A percentile compares a stretch with the other conserved stretches of the same genome.
Evolutionary conservation across 2,113 vertebrate species (phyloP).

Genomic region (Stegostoma tigrinum): DNA sequence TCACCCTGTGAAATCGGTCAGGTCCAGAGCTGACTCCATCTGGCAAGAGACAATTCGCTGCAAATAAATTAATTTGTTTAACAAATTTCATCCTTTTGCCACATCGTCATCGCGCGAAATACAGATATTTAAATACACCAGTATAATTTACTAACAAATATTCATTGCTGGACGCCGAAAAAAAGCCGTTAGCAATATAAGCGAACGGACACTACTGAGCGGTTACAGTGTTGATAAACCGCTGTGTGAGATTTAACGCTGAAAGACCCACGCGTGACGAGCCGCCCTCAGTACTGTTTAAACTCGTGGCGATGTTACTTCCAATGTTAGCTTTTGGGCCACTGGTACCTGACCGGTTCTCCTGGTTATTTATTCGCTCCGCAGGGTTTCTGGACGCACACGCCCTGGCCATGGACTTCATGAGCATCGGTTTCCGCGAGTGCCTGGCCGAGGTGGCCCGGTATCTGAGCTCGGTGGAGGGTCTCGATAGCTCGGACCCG

Average conservation of each 20-base stretch:
- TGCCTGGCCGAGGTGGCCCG: constrained; percentile 81
- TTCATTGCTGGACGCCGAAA: neutral
- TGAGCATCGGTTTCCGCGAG: constrained; percentile 90
- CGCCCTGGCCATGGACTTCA: constrained; percentile 88
- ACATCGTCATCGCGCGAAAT: neutral
- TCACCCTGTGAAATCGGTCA: neutral
- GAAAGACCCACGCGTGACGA: too few species aligned
- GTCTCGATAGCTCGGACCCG: constrained; percentile 73
- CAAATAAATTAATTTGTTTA: neutral
- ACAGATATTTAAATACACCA: neutral
- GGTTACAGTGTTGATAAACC: neutral
- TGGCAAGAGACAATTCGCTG: neutral
- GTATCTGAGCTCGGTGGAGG: constrained; percentile 79
- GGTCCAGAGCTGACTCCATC: neutral
- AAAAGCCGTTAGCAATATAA: neutral
- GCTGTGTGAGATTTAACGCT: neutral
- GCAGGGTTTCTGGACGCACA: constrained; percentile 81
- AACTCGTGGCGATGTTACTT: too few species aligned
- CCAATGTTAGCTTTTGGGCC: neutral
- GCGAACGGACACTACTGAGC: neutral
- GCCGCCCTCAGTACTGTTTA: too few species aligned
- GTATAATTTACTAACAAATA: neutral
- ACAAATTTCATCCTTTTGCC: neutral
- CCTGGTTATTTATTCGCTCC: neutral
- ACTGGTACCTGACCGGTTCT: neutral